phyloP scores from a whole-genome alignment of 30 jellyfish, hydroid and myxozoan genomes.

The Calvadosia cruxmelitensis region DNA sequence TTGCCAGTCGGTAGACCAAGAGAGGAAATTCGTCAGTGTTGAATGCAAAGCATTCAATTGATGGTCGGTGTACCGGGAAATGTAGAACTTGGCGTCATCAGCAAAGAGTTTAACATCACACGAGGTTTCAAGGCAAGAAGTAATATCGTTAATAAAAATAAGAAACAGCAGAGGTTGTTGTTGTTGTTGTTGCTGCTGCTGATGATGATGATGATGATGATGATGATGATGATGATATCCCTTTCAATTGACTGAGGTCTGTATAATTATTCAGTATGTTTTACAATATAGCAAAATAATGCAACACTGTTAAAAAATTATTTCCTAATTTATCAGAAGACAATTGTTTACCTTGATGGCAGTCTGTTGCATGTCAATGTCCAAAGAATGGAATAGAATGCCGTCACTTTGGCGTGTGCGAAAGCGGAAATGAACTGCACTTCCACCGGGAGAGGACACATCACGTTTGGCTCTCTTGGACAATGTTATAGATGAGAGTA shows the following conservation, averaged over 20 bases:
- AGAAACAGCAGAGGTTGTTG: background rate
- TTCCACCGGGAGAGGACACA: conserved; percentile 2
- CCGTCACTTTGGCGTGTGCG: conserved; percentile 56
- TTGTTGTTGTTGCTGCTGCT: too few species aligned
- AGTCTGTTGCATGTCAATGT: conserved; percentile 29
- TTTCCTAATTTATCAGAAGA: background rate
- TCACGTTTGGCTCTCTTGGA: background rate
- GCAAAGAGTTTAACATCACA: too few species aligned
- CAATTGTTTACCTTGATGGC: conserved; percentile 23
- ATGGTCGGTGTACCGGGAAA: too few species aligned
- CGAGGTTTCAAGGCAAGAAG: too few species aligned
- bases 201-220: conserved; percentile 8
- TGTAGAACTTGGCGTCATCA: too few species aligned
- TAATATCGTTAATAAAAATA: too few species aligned
- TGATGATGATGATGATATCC: background rate
- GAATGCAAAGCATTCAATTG: too few species aligned
- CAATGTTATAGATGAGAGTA: background rate
- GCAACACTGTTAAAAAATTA: too few species aligned
- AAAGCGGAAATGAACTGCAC: conserved; percentile 20
- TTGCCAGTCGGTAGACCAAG: too few species aligned
- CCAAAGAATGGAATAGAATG: conserved; percentile 32
- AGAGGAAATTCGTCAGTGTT: too few species aligned
- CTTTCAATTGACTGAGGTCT: background rate
- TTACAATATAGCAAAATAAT: too few species aligned
- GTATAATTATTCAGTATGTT: background rate